Conservation (phyloP, 1,140 invertebrate species). For the Sitobion miscanthi region DNA sequence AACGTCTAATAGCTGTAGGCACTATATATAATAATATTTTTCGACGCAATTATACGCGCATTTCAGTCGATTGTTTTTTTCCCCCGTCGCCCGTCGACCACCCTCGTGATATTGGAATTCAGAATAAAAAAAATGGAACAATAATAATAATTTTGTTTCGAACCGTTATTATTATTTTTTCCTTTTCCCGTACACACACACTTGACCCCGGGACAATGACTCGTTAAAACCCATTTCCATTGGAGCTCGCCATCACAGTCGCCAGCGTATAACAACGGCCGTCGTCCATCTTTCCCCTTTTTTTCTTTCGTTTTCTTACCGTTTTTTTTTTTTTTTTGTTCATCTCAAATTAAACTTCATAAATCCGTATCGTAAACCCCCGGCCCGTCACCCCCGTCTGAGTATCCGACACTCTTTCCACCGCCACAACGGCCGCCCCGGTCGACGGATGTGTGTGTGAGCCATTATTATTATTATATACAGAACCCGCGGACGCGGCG, state of each 20-base stretch:
- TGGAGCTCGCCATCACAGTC: constrained; percentile 10
- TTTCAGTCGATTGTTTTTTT: constrained; percentile 16
- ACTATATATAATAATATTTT: background rate
- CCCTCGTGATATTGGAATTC: background rate
- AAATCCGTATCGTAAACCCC: constrained; percentile 54
- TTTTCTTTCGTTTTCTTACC: constrained; percentile 37
- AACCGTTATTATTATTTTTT: constrained; percentile 32
- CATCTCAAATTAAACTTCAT: constrained; percentile 56
- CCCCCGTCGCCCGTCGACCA: background rate
- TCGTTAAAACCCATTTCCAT: constrained; percentile 54
- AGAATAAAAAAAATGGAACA: background rate
- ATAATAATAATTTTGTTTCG: constrained; percentile 38
- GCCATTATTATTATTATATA: constrained; percentile 54
- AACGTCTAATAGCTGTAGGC: background rate
- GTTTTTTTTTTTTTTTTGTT: constrained; percentile 45
- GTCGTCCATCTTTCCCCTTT: constrained; percentile 46
- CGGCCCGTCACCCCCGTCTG: background rate
- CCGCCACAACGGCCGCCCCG: background rate
- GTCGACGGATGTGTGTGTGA: constrained; percentile 19
- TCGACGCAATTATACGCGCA: background rate
- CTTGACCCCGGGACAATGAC: constrained; percentile 44
- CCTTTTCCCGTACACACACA: background rate
- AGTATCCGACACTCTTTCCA: background rate
- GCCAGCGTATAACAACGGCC: constrained; percentile 26
- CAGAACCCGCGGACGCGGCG: background rate